These are phyloP conservation scores for Liposcelis brunnea DNA, from an alignment of 2,888 invertebrate species.

Conservation along the genomic window DNA sequence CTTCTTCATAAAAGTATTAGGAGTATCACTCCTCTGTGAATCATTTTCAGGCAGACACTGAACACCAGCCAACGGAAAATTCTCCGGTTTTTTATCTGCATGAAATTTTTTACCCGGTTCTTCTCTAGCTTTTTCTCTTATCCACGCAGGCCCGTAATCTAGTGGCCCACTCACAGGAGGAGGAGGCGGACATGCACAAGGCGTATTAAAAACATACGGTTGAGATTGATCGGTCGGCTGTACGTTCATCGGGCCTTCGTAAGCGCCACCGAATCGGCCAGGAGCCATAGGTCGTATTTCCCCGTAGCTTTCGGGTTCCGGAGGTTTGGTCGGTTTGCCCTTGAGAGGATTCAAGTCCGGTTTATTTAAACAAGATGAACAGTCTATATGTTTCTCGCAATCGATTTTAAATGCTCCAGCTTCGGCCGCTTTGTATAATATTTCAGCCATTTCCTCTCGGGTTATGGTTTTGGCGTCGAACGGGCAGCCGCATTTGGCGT, in stretches of 20 bases:
- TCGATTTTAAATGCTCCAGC: too few relatives aligned
- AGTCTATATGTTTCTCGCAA: too few relatives aligned
- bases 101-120: slow-evolving; percentile 18
- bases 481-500: too few relatives aligned
- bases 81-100: slow-evolving; percentile 19
- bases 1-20: slow-evolving; percentile 41
- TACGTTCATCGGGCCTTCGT: slow-evolving; percentile 4
- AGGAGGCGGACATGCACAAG: slow-evolving; percentile 11
- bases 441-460: too few relatives aligned
- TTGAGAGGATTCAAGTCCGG: too few relatives aligned
- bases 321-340: too few relatives aligned
- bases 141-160: slow-evolving; percentile 8
- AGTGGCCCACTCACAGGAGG: slow-evolving; percentile 14
- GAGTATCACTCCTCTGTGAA: slow-evolving; percentile 36
- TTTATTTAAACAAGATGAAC: too few relatives aligned
- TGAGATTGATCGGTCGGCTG: background rate
- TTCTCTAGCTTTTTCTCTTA: slow-evolving; percentile 17
- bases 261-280: slow-evolving; percentile 1
- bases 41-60: slow-evolving; percentile 42
- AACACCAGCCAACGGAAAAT: too few relatives aligned
- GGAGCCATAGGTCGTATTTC: background rate
- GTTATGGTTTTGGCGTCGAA: too few relatives aligned
- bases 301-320: too few relatives aligned
- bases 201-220: background rate
- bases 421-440: too few relatives aligned